phyloP scores from a whole-genome alignment of 2,888 invertebrate species.

The Schizaphis graminum region DNA sequence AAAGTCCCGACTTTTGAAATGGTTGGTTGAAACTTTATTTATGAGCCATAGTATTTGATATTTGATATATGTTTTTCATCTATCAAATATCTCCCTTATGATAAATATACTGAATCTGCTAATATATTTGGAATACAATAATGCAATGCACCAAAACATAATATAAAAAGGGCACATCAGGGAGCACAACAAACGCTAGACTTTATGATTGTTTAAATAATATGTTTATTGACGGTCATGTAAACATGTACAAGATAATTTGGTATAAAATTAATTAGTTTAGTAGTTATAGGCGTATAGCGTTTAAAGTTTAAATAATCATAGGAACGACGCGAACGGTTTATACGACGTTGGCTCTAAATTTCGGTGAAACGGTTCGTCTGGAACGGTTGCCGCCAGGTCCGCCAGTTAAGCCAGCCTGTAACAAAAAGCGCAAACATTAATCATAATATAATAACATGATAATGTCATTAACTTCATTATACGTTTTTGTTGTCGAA shows the following conservation, averaged over 20 bases:
- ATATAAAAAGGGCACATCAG: not conserved
- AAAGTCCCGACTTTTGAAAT: too few species aligned
- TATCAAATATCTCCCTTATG: not conserved
- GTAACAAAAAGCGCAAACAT: not conserved
- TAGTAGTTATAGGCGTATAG: not conserved
- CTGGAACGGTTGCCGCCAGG: constrained; percentile 23
- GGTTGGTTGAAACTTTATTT: too few species aligned
- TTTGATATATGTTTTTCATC: not conserved
- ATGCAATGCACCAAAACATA: not conserved
- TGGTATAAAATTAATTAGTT: not conserved
- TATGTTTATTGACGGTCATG: not conserved
- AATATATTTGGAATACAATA: not conserved
- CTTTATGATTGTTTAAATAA: not conserved
- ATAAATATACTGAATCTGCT: not conserved
- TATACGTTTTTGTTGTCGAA: not conserved
- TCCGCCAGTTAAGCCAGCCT: constrained; percentile 57
- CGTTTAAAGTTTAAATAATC: constrained; percentile 34
- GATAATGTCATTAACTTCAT: not conserved
- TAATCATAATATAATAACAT: not conserved
- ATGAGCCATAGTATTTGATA: too few species aligned
- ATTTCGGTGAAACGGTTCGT: constrained; percentile 48
- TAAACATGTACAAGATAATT: not conserved
- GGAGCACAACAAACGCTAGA: not conserved
- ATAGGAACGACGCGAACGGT: not conserved
- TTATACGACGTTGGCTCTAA: not conserved